These are phyloP conservation scores for Kuschelorhynchus macadamiae DNA, from an alignment of 2,888 invertebrate species.

Conservation along the genomic window DNA sequence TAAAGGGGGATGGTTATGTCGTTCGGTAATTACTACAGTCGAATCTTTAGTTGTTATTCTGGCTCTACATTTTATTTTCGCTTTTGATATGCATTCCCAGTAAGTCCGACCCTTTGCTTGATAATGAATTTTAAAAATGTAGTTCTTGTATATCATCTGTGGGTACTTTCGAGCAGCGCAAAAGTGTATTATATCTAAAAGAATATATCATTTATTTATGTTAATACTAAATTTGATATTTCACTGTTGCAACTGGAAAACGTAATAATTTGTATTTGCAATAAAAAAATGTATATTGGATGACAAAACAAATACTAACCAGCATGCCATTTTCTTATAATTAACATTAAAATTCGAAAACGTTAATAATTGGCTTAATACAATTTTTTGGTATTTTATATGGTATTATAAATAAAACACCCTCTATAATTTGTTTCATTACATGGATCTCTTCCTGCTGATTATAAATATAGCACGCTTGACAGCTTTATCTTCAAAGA, in stretches of 20 bases:
- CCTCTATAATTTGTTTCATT: no score
- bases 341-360: no score
- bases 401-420: no score
- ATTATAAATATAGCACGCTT: no score
- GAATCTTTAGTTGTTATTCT: conserved; percentile 55
- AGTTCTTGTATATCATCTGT: conserved; percentile 57
- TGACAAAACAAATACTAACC: no score
- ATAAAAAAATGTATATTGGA: no score
- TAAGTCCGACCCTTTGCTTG: conserved; percentile 56
- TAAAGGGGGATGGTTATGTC: conserved; percentile 54
- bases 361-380: no score
- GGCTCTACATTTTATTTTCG: conserved; percentile 57
- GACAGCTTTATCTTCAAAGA: no score
- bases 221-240: background rate
- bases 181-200: conserved; percentile 52
- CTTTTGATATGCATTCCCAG: conserved; percentile 58
- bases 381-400: no score
- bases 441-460: no score
- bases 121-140: conserved; percentile 56
- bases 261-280: no score
- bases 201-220: background rate
- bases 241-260: background rate
- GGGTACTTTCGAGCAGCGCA: conserved; percentile 53
- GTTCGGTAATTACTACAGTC: conserved; percentile 32
- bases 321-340: no score